These are phyloP conservation scores for Eupithecia centaureata DNA, from an alignment of 2,888 invertebrate species.

Conservation along the genomic window DNA sequence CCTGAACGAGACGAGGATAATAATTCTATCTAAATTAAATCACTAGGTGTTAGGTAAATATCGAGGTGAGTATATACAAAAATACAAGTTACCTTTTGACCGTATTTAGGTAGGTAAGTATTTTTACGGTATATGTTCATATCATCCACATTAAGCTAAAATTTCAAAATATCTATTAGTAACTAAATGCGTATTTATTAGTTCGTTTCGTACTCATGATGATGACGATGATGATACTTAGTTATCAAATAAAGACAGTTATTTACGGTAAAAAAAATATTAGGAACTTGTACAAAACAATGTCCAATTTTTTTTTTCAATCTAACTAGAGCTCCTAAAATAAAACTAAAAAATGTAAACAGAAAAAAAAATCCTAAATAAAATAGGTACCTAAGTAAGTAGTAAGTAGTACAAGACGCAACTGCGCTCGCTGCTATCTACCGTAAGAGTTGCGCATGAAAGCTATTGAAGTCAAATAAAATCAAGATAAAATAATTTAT, in stretches of 20 bases:
- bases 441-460: background rate
- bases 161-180: background rate
- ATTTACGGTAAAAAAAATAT: too few relatives aligned
- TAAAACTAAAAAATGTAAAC: too few relatives aligned
- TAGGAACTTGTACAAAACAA: too few relatives aligned
- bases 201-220: too few relatives aligned
- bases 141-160: background rate
- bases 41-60: background rate
- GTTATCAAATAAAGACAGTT: too few relatives aligned
- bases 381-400: too few relatives aligned
- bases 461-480: background rate
- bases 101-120: background rate
- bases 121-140: background rate
- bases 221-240: too few relatives aligned
- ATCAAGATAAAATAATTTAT: too few relatives aligned
- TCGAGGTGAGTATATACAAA: background rate
- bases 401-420: background rate
- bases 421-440: background rate
- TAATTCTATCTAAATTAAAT: background rate
- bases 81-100: background rate
- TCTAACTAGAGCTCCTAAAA: too few relatives aligned
- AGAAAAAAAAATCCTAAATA: too few relatives aligned
- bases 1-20: constrained; percentile 6
- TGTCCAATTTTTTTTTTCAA: too few relatives aligned
- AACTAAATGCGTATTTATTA: too few relatives aligned